phyloP scores from a whole-genome alignment of 2,113 vertebrate species.

The Zosterops japonicus region DNA sequence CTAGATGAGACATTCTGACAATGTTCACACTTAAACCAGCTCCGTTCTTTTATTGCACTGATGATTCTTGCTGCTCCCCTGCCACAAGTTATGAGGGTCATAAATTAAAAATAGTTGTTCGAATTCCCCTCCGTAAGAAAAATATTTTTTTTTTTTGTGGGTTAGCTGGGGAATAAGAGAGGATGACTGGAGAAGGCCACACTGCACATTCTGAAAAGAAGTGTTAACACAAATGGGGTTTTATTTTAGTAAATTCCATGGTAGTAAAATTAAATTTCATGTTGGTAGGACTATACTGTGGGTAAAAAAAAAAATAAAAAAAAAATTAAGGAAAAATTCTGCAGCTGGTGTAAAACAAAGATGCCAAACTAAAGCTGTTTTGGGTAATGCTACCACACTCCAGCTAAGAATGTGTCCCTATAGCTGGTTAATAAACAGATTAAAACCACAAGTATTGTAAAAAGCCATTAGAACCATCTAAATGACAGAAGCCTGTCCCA shows the following conservation, averaged over 20 bases:
- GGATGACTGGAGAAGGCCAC: neutral
- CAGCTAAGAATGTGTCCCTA: neutral
- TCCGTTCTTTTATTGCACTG: conserved; percentile 12
- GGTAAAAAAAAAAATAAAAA: neutral
- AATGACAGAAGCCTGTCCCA: neutral
- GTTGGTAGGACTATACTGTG: neutral
- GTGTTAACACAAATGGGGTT: neutral
- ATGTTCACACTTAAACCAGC: neutral
- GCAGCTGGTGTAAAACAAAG: neutral
- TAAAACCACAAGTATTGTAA: neutral
- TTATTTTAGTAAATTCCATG: neutral
- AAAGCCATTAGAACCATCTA: neutral
- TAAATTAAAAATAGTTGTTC: conserved; percentile 46
- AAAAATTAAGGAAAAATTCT: neutral
- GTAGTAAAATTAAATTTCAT: neutral
- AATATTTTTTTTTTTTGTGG: neutral
- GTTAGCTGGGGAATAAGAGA: neutral
- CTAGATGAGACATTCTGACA: conserved; percentile 52
- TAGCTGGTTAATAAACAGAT: neutral
- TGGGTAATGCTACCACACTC: rapidly evolving
- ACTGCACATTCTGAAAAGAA: neutral
- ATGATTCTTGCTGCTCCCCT: neutral
- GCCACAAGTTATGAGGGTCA: neutral
- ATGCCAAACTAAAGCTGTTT: neutral
- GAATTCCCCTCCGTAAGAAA: neutral